phyloP scores from a whole-genome alignment of 2,113 vertebrate genomes.

The Anser brachyrhynchus region DNA sequence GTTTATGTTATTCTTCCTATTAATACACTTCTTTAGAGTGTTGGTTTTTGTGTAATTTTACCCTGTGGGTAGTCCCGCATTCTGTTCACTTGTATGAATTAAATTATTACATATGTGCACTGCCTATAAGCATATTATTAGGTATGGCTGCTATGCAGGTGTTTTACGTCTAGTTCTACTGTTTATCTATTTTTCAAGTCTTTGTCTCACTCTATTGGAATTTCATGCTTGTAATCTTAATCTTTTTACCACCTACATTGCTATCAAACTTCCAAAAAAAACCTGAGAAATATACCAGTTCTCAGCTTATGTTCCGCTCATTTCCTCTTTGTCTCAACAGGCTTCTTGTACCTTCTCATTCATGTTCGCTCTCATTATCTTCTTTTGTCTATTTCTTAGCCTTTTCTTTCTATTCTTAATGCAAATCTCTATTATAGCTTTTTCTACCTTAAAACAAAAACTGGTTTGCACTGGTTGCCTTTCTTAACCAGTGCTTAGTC shows the following conservation, averaged over 20 bases:
- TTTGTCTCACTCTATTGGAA: not conserved
- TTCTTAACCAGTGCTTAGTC: not conserved
- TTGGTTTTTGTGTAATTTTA: not conserved
- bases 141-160: not conserved
- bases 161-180: not conserved
- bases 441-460: not conserved
- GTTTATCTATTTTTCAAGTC: not conserved
- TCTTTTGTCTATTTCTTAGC: not conserved
- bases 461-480: not conserved
- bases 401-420: not conserved
- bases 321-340: not conserved
- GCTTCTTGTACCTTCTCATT: not conserved
- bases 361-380: not conserved
- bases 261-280: not conserved
- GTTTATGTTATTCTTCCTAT: not conserved
- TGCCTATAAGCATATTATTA: not conserved
- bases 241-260: not conserved
- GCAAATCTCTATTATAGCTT: not conserved
- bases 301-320: not conserved
- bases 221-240: not conserved
- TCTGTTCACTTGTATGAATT: not conserved
- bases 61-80: not conserved
- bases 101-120: not conserved
- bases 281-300: not conserved
- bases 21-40: not conserved